Evolutionary conservation across 2,113 vertebrate species (phyloP).

Genomic region (Bujurquina vittata): DNA sequence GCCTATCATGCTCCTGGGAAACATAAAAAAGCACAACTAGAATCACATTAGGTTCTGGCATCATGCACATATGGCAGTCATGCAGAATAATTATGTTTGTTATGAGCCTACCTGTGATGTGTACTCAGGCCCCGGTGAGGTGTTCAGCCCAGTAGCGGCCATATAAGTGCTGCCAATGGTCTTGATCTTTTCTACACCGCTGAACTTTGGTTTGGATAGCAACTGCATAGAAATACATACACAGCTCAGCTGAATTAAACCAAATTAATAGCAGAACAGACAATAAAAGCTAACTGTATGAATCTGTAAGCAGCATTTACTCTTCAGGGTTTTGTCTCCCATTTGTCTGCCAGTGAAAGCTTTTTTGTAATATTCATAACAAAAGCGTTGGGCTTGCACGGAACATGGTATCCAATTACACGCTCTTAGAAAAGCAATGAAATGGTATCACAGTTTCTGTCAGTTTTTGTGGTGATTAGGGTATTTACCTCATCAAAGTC

Average conservation of each 20-base stretch:
- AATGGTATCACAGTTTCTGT: background rate
- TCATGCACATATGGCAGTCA: background rate
- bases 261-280: background rate
- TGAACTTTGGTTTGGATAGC: conserved; percentile 97
- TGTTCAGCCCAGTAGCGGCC: conserved; percentile 95
- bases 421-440: background rate
- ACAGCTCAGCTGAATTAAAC: background rate
- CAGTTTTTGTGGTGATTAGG: background rate
- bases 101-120: conserved; percentile 82
- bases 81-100: background rate
- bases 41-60: background rate
- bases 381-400: background rate
- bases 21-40: background rate
- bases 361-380: background rate
- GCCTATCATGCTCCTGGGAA: conserved; percentile 91
- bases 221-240: conserved; percentile 76
- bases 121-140: conserved; percentile 90
- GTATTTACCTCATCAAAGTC: conserved; percentile 95
- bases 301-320: background rate
- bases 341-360: background rate
- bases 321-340: background rate
- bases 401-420: background rate
- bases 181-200: conserved; percentile 98
- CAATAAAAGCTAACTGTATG: background rate
- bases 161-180: conserved; percentile 99